phyloP scores from a whole-genome alignment of 2,888 invertebrate genomes.

The Tholera decimalis region DNA sequence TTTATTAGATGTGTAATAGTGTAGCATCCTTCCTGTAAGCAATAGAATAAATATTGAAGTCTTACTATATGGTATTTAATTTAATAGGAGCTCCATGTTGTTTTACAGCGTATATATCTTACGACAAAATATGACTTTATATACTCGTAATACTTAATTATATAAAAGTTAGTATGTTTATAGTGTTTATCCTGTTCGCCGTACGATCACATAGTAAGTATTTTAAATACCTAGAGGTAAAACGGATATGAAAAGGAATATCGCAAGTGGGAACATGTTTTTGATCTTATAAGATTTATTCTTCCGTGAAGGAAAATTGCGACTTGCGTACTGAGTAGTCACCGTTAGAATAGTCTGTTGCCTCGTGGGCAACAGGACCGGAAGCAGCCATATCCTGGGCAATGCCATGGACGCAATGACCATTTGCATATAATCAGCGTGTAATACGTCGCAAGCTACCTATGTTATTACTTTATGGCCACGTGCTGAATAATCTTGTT shows the following conservation, averaged over 20 bases:
- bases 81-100: not conserved
- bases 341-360: conserved; percentile 77
- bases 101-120: not conserved
- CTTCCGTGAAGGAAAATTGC: conserved; percentile 66
- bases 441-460: conserved; percentile 27
- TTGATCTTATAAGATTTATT: conserved; percentile 63
- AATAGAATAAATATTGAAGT: not conserved
- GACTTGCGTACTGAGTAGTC: conserved; percentile 66
- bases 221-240: conserved; percentile 6
- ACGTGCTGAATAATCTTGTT: conserved; percentile 15
- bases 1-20: not conserved
- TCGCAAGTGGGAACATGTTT: conserved; percentile 31
- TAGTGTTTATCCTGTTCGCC: not conserved
- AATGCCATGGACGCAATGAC: conserved; percentile 71
- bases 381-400: conserved; percentile 88
- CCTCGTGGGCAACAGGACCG: conserved; percentile 76
- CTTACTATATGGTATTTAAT: not conserved
- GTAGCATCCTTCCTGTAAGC: not conserved
- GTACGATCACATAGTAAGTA: not conserved
- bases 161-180: not conserved
- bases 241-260: conserved; percentile 7
- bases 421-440: conserved; percentile 58
- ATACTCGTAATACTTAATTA: not conserved
- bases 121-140: not conserved
- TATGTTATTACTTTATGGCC: conserved; percentile 11